phyloP scores from a whole-genome alignment of 35 echinoderm and acorn worm genomes.

The Lytechinus variegatus region DNA sequence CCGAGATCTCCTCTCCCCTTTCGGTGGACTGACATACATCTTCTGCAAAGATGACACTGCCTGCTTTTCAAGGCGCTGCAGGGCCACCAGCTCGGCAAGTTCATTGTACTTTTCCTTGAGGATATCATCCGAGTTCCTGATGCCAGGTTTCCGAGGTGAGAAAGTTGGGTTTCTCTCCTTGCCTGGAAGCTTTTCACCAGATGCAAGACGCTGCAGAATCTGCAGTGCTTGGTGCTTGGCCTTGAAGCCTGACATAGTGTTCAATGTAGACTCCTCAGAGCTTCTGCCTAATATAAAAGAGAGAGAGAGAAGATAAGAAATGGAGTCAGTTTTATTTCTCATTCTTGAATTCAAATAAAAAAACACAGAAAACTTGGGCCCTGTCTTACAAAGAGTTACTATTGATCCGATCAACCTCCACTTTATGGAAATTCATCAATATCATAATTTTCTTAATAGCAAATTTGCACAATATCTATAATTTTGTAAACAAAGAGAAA shows the following conservation, averaged over 20 bases:
- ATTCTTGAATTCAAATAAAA: too few species aligned
- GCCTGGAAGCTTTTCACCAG: not conserved
- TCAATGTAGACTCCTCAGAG: not conserved
- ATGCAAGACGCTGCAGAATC: constrained; percentile 35
- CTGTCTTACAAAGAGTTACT: too few species aligned
- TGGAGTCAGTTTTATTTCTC: too few species aligned
- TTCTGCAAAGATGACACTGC: constrained; percentile 49
- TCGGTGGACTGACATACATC: not conserved
- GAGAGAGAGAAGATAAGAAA: not conserved
- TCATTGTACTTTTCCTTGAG: constrained; percentile 55
- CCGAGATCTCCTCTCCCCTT: not conserved
- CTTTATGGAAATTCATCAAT: too few species aligned
- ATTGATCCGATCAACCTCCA: too few species aligned
- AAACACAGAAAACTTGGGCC: too few species aligned
- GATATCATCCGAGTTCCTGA: constrained; percentile 46
- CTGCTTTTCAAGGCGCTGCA: constrained; percentile 56
- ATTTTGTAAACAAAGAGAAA: too few species aligned
- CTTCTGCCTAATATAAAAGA: not conserved
- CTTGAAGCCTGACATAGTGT: constrained; percentile 54
- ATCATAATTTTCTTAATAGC: too few species aligned
- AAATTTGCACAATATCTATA: too few species aligned
- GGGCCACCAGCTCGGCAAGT: constrained; percentile 43
- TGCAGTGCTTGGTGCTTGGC: constrained; percentile 57
- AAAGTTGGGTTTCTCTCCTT: not conserved
- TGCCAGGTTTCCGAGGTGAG: constrained; percentile 55